These are phyloP conservation scores for Hyphantria cunea DNA, from an alignment of 1,140 invertebrate genomes.

Conservation along the genomic window DNA sequence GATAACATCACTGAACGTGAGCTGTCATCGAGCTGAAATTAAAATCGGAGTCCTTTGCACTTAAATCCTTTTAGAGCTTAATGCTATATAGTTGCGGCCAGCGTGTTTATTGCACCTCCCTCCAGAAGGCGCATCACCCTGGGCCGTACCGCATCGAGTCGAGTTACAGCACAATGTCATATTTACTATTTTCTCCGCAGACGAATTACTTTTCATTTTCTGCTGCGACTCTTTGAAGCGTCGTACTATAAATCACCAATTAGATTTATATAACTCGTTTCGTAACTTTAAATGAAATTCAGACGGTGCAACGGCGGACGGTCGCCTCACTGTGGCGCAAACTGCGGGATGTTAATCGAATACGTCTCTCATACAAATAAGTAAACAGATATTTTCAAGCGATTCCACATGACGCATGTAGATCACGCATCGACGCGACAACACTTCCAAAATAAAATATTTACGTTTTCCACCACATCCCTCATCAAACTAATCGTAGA, in stretches of 20 bases:
- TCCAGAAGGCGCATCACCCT: background rate
- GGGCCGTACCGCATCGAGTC: background rate
- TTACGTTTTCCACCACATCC: no score
- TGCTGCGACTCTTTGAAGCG: conserved; percentile 6
- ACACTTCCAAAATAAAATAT: no score
- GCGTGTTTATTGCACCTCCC: conserved; percentile 7
- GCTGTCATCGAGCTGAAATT: conserved; percentile 34
- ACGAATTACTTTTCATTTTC: conserved; percentile 22
- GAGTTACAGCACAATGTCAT: conserved; percentile 5
- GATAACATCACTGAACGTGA: conserved; percentile 27
- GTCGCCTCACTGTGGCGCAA: no score
- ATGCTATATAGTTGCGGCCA: conserved; percentile 23
- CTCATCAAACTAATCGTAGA: no score
- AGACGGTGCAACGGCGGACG: background rate
- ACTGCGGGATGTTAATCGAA: no score
- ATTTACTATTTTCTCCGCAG: conserved; percentile 18
- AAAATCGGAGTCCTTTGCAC: conserved; percentile 42
- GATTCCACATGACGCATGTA: no score
- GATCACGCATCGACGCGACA: no score
- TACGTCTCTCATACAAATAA: conserved; percentile 9
- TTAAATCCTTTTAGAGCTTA: conserved; percentile 43
- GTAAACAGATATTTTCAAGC: conserved; percentile 8
- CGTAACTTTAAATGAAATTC: conserved; percentile 20
- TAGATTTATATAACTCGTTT: conserved; percentile 16
- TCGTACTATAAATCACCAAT: conserved; percentile 7